Conservation (phyloP, 2,113 vertebrate species). For the Nibea coibor region DNA sequence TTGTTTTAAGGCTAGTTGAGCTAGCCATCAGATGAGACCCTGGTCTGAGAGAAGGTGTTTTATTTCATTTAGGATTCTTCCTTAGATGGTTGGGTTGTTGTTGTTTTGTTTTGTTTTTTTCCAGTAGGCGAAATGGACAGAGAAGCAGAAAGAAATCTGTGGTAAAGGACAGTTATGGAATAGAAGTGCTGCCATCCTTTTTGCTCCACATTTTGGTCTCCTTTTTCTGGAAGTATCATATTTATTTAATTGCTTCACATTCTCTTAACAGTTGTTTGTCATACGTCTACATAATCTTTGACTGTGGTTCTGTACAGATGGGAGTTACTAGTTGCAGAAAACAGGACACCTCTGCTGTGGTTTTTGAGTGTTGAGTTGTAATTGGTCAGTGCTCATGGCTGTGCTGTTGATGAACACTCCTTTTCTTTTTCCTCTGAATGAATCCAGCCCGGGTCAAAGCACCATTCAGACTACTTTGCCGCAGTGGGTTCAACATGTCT, state of each 20-base stretch:
- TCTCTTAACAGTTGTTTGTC: constrained; percentile 52
- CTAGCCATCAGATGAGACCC: constrained; percentile 41
- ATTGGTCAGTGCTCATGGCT: constrained; percentile 31
- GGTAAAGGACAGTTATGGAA: constrained; percentile 5
- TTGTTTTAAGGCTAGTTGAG: constrained; percentile 49
- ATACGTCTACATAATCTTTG: constrained; percentile 38
- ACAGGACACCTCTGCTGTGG: constrained; percentile 40
- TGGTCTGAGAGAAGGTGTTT: constrained; percentile 36
- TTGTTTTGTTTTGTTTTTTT: constrained; percentile 2
- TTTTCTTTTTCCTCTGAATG: constrained; percentile 38
- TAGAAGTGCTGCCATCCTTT: constrained; percentile 40
- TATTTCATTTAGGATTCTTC: constrained; percentile 18
- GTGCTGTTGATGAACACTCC: constrained; percentile 25
- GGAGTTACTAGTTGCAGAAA: constrained; percentile 25
- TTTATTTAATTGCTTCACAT: constrained; percentile 62
- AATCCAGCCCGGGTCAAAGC: constrained; percentile 38
- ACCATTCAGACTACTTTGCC: constrained; percentile 40
- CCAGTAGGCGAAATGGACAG: constrained; percentile 18
- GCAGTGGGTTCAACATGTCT: constrained; percentile 40
- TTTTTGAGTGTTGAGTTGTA: constrained; percentile 36
- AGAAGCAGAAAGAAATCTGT: constrained; percentile 6
- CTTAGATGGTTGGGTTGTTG: not conserved
- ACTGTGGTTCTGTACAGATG: constrained; percentile 29
- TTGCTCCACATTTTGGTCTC: not conserved
- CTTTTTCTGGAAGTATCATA: constrained; percentile 39